Evolutionary conservation across 1,140 invertebrate species (phyloP).

Genomic region (Drosophila yakuba): DNA sequence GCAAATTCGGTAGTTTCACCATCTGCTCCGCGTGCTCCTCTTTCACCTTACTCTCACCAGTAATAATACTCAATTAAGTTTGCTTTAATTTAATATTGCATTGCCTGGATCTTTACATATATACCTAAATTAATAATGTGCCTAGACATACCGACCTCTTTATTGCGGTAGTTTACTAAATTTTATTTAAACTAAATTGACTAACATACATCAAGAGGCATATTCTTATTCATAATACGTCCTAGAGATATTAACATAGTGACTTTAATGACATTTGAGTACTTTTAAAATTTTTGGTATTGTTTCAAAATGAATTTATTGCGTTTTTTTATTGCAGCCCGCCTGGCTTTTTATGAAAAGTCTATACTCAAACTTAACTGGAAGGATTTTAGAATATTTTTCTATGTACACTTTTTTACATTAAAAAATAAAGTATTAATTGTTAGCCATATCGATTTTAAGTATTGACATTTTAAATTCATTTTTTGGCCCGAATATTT

Average conservation of each 20-base stretch:
- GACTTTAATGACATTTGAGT: conserved; percentile 20
- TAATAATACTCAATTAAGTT: neutral
- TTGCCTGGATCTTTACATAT: conserved; percentile 48
- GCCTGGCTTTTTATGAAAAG: neutral
- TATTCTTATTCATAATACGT: conserved; percentile 21
- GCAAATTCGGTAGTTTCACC: no score
- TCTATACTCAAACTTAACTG: conserved; percentile 14
- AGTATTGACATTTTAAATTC: neutral
- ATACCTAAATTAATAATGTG: conserved; percentile 33
- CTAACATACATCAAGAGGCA: conserved; percentile 34
- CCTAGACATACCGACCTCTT: conserved; percentile 21
- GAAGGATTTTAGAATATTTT: conserved; percentile 5
- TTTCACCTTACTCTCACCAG: no score
- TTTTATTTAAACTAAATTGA: conserved; percentile 54
- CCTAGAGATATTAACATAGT: conserved; percentile 27
- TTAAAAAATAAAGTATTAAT: neutral
- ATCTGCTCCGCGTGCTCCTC: no score
- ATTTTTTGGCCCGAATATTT: neutral
- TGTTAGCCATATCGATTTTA: neutral
- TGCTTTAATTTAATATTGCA: conserved; percentile 54
- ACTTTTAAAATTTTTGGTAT: conserved; percentile 30
- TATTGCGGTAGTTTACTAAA: conserved; percentile 21
- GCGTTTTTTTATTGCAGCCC: neutral
- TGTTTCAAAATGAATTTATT: neutral
- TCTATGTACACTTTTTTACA: conserved; percentile 14